Percentiles rank a stretch among this genome's conserved stretches.
These are phyloP conservation scores for Sminthurinus aureus DNA, from an alignment of 2,888 invertebrate species.

Conservation along the genomic window DNA sequence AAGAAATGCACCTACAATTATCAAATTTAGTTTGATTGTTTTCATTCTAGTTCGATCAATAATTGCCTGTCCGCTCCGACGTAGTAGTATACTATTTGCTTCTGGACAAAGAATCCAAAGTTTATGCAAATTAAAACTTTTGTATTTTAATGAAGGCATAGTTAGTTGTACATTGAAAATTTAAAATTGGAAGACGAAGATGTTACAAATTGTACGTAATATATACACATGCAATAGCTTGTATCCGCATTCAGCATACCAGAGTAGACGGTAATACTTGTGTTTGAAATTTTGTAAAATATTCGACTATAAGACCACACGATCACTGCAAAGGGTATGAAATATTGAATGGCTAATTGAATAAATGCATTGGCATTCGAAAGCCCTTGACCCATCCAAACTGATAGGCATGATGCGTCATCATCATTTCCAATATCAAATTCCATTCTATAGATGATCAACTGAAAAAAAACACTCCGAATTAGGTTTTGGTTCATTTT, in stretches of 20 bases:
- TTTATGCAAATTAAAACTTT: conserved; percentile 2
- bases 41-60: conserved; percentile 3
- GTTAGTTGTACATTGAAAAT: no score
- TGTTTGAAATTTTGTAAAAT: conserved; percentile 4
- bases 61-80: background rate
- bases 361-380: background rate
- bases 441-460: no score
- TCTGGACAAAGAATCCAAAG: background rate
- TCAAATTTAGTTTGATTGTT: background rate
- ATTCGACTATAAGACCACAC: background rate
- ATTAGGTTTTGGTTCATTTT: no score
- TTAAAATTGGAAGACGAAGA: no score
- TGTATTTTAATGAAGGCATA: background rate
- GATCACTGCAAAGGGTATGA: background rate
- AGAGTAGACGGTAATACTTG: background rate
- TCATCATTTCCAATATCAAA: background rate
- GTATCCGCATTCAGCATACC: no score
- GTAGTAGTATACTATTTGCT: background rate
- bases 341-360: background rate
- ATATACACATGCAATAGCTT: no score
- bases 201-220: no score
- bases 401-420: background rate
- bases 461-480: no score
- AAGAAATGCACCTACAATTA: conserved; percentile 10
- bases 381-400: background rate